A percentile compares a stretch with the other conserved stretches of the same genome.
Evolutionary conservation across 2,888 invertebrate species (phyloP).

Genomic region (Muscina levida): DNA sequence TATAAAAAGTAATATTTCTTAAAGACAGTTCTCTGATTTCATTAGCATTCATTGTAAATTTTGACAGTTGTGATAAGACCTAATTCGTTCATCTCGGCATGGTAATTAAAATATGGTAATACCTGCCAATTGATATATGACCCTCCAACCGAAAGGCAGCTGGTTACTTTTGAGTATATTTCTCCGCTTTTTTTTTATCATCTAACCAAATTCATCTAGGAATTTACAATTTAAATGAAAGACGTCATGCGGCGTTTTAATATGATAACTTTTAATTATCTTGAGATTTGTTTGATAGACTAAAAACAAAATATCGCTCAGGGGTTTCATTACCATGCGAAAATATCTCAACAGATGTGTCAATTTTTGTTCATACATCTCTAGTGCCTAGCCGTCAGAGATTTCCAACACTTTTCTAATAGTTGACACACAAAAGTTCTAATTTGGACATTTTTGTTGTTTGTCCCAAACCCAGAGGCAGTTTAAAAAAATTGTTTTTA

Average conservation of each 20-base stretch:
- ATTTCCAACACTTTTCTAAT: slow-evolving; percentile 9
- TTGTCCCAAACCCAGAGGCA: slow-evolving; percentile 13
- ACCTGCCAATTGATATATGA: neutral
- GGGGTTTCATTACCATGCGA: slow-evolving; percentile 25
- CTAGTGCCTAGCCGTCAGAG: neutral
- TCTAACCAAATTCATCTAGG: slow-evolving; percentile 1
- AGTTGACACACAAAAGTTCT: slow-evolving; percentile 7
- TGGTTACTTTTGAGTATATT: neutral
- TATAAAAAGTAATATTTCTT: too few relatives aligned
- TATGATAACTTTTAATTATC: slow-evolving; percentile 53
- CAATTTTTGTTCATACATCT: slow-evolving; percentile 32
- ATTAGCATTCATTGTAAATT: too few relatives aligned
- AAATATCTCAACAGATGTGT: slow-evolving; percentile 62
- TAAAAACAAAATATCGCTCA: slow-evolving; percentile 14
- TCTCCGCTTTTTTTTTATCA: too few relatives aligned
- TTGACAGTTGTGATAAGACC: slow-evolving; percentile 24
- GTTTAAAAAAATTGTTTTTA: neutral
- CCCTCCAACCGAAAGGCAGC: too few relatives aligned
- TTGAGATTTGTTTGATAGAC: slow-evolving; percentile 44
- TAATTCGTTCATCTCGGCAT: slow-evolving; percentile 14
- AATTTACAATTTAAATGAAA: slow-evolving; percentile 44
- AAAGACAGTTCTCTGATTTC: too few relatives aligned
- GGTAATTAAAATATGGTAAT: slow-evolving; percentile 1
- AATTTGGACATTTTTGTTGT: slow-evolving; percentile 31
- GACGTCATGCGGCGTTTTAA: slow-evolving; percentile 55